phyloP scores from a whole-genome alignment of 1,140 invertebrate genomes.

The Platyscapa corneri region DNA sequence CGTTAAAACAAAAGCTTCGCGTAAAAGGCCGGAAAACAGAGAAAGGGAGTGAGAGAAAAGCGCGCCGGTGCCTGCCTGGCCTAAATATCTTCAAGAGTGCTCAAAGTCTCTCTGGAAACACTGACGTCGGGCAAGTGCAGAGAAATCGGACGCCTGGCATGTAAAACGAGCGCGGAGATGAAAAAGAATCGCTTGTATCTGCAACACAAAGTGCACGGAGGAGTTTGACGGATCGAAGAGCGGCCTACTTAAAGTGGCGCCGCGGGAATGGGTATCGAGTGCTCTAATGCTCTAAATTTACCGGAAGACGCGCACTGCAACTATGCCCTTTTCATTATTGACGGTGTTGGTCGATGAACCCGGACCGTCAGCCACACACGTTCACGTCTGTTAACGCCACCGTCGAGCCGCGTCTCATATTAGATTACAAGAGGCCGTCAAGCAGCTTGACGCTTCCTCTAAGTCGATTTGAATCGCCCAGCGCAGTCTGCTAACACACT shows the following conservation, averaged over 20 bases:
- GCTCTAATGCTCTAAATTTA: slow-evolving; percentile 7
- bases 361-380: too few relatives aligned
- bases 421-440: not conserved
- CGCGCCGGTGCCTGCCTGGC: not conserved
- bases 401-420: not conserved
- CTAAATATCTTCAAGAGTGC: slow-evolving; percentile 3
- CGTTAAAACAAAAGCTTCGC: slow-evolving; percentile 7
- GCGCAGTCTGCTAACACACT: not conserved
- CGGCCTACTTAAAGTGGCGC: not conserved
- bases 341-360: not conserved
- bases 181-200: not conserved
- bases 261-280: not conserved
- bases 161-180: not conserved
- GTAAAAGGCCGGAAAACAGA: not conserved
- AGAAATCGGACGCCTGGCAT: not conserved
- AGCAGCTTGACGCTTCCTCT: not conserved
- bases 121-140: too few relatives aligned
- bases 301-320: not conserved
- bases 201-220: not conserved
- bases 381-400: too few relatives aligned
- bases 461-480: not conserved
- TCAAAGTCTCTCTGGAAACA: too few relatives aligned
- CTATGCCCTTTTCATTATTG: too few relatives aligned
- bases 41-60: not conserved
- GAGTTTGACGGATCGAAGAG: not conserved